A percentile compares a stretch with the other conserved stretches of the same genome.
These are phyloP conservation scores for Odontocerum albicorne DNA, from an alignment of 2,888 invertebrate species.

Conservation along the genomic window DNA sequence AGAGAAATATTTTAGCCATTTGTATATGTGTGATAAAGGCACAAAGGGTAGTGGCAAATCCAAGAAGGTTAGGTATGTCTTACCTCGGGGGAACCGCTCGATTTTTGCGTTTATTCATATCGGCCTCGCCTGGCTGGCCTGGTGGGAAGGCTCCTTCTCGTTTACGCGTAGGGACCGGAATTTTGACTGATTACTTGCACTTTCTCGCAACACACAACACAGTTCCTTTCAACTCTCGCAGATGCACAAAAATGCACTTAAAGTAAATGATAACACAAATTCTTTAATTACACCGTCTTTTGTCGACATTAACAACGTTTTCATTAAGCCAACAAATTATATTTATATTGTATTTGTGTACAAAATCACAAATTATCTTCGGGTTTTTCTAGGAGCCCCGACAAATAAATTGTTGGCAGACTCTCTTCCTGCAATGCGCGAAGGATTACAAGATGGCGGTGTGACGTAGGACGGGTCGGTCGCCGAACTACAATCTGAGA, in stretches of 20 bases:
- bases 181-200: slow-evolving; percentile 67
- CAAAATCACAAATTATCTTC: slow-evolving; percentile 58
- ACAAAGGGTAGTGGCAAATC: slow-evolving; percentile 23
- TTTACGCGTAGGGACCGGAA: slow-evolving; percentile 84
- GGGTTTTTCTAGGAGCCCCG: slow-evolving; percentile 59
- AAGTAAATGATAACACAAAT: slow-evolving; percentile 56
- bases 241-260: slow-evolving; percentile 61
- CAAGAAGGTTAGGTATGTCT: slow-evolving; percentile 39
- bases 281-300: slow-evolving; percentile 56
- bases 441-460: slow-evolving; percentile 62
- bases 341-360: slow-evolving; percentile 58
- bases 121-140: slow-evolving; percentile 64
- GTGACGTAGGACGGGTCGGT: too few species aligned
- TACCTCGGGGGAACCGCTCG: slow-evolving; percentile 78
- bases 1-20: too few species aligned
- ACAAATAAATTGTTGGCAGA: slow-evolving; percentile 61
- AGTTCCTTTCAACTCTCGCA: slow-evolving; percentile 62
- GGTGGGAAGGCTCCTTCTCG: slow-evolving; percentile 76
- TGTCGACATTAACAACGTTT: slow-evolving; percentile 54
- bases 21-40: too few species aligned
- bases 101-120: slow-evolving; percentile 84
- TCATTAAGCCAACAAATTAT: slow-evolving; percentile 59
- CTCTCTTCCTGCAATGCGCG: slow-evolving; percentile 59
- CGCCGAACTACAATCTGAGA: too few species aligned
- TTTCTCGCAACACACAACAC: slow-evolving; percentile 40